Evolutionary conservation across 2,797 vertebrate species (phyloP), one percentile per base, ranked within the genome.

Genomic region (Pristis pectinata): DNA sequence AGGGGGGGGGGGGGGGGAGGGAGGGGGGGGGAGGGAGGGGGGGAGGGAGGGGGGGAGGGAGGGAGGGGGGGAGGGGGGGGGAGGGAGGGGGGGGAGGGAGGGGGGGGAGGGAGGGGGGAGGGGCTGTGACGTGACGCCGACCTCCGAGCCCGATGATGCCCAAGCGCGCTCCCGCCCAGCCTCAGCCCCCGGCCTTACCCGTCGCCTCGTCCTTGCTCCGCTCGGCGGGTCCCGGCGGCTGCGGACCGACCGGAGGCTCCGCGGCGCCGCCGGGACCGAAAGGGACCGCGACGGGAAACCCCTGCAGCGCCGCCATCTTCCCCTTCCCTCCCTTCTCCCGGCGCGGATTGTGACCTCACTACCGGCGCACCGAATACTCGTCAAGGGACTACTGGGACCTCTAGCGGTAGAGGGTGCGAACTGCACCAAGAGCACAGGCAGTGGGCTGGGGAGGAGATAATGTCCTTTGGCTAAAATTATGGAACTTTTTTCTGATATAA

Each of bases 251-350:
- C 37, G 61, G 6, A 0, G 64, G 41, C 37, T 93, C 91, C 61
- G 11, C 1, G 61, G n/a, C 7, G n/a, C 61, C 89, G n/a, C 89
- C 17, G 89, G 70, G 34, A 13, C n/a, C 24, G n/a, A 67, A 92
- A 3, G 89, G 41, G 8, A 70, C 61, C n/a, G 61, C 92, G 22
- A 72, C 67, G 41, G 91, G 37, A 6, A 44, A 27, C 2, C 91
- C 91, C 91, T 67, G 91, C 64, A 93, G 2, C 64, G 91, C 91
- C 91, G 91, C 91, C 91, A 93, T 93, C 64, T 82, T 34, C 76
- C 27, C 72, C 74, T 94, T 72, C 44, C 34, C 0, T 53, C 77
- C 80, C 59, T 41, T 53, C 30, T 30, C 11, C 27, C 19, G 44
- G 94, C 91, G 91, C 91, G 2, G 61, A 10, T 0, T 72, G 22